Percentiles rank a stretch among this genome's conserved stretches.
Evolutionary conservation across 30 jellyfish, hydroid and myxozoan species (phyloP).

Genomic region (Phacellophora camtschatica): DNA sequence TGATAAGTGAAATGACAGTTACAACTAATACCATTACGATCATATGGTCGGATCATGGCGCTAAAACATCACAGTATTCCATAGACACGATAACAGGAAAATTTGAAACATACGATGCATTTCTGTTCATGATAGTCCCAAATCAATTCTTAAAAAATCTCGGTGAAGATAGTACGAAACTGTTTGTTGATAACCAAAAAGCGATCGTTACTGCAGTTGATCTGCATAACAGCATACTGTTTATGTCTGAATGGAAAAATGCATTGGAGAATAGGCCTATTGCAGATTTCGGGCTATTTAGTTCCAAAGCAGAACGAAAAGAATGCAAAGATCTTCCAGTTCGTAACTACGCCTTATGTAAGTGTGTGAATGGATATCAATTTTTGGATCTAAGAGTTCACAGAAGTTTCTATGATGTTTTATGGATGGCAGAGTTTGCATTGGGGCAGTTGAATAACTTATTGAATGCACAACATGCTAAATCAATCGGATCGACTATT

Average conservation of each 20-base stretch:
- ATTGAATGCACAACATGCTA: neutral
- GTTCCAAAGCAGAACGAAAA: constrained; percentile 28
- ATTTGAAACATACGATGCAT: constrained; percentile 80
- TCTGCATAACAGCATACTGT: constrained; percentile 42
- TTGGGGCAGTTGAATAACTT: constrained; percentile 69
- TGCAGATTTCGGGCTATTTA: constrained; percentile 30
- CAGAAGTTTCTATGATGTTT: neutral
- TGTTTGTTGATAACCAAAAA: constrained; percentile 49
- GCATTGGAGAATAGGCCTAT: neutral
- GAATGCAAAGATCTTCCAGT: constrained; percentile 61
- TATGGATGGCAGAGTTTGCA: constrained; percentile 88
- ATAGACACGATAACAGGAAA: constrained; percentile 74
- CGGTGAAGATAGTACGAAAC: neutral
- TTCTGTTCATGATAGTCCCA: constrained; percentile 70
- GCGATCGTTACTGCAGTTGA: constrained; percentile 63
- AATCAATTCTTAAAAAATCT: neutral
- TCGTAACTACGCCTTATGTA: constrained; percentile 74
- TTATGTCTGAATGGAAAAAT: constrained; percentile 21
- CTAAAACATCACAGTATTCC: constrained; percentile 72
- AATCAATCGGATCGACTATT: neutral
- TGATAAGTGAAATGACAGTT: constrained; percentile 3
- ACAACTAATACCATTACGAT: constrained; percentile 69
- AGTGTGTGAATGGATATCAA: constrained; percentile 33
- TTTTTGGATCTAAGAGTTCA: neutral
- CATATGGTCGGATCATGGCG: constrained; percentile 94